Percentiles rank a stretch among this genome's conserved stretches.
Evolutionary conservation across 2,797 vertebrate genomes (phyloP).

Genomic region (Anabas testudineus): DNA sequence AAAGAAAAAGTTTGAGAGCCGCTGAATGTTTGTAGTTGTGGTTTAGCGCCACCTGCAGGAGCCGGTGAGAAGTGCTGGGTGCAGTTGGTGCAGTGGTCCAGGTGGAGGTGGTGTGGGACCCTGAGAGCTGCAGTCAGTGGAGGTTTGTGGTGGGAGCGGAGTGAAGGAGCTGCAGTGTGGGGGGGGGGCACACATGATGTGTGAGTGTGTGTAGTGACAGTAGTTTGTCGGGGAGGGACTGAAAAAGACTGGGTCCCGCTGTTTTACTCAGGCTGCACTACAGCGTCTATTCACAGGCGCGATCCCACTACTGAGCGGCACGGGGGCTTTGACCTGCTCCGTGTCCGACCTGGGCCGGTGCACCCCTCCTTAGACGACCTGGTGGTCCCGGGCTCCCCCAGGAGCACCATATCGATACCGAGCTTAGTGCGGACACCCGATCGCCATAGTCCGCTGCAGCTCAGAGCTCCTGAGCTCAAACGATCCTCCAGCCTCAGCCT

Average conservation of each 20-base stretch:
- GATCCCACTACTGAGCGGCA: slow-evolving; percentile 78
- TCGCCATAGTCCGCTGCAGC: slow-evolving; percentile 68
- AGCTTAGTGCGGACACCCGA: slow-evolving; percentile 68
- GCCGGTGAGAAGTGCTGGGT: background rate
- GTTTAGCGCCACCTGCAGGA: background rate
- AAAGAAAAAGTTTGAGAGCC: too few species aligned
- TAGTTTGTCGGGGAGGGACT: rapidly evolving
- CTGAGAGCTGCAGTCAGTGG: background rate
- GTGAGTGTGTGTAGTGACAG: background rate
- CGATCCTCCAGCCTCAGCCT: too few species aligned
- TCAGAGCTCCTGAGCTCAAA: too few species aligned
- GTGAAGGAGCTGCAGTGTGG: too few species aligned
- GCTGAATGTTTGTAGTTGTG: too few species aligned
- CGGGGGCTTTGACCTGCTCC: slow-evolving; percentile 81
- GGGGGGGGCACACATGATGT: rapidly evolving
- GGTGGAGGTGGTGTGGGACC: slow-evolving; percentile 17
- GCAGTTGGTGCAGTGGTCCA: slow-evolving; percentile 9
- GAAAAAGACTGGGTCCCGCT: slow-evolving; percentile 69
- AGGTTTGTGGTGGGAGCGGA: background rate
- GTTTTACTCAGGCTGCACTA: slow-evolving; percentile 66
- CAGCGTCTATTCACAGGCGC: slow-evolving; percentile 77
- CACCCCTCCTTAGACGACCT: slow-evolving; percentile 78
- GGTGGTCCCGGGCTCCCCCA: slow-evolving; percentile 71
- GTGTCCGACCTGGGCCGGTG: slow-evolving; percentile 79
- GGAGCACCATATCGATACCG: slow-evolving; percentile 77